Base-by-base conservation (phyloP, 2,797 vertebrate genomes). In the Lemur catta region DNA sequence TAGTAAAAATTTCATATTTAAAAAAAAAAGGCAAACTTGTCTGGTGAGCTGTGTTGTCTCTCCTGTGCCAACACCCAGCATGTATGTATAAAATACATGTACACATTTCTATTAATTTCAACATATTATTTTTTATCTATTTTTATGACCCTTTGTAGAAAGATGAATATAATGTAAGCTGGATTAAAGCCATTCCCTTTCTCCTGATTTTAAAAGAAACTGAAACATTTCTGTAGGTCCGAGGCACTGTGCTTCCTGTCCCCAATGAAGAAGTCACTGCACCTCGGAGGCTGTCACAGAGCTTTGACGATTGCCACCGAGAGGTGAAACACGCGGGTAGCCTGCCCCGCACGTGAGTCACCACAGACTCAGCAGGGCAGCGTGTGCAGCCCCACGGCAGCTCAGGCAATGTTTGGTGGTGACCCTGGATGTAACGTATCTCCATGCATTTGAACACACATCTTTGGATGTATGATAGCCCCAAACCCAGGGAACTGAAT, bases 331-430 rank as follows among this genome's bases (percentile, higher is more conserved):
- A 38, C 15, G n/a, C 38, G 61, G 57, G 6, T 9, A 26, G 41
- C 52, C 67, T 59, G 75, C 50, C 82, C 30, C 82, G 41, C 28
- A 61, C 26, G 67, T 15, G 59, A 82, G 35, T 26, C 41, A 28
- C 46, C 43, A 69, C 33, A 69, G 52, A 72, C 41, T 46, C 35
- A 7, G 61, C 69, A 76, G 50, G 30, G 28, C 20, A 9, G 8
- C 0, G 1, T 7, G 24, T 0, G 0, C 41, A 30, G 15, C 55
- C 79, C 89, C 15, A 2, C 10, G 4, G 82, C 24, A 9, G 67
- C 75, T 89, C 41, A 1, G 24, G 61, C 28, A 38, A 57, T n/a
- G 75, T 57, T 81, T 33, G 18, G 61, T 35, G 52, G 38, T 72
- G 52, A 46, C 69, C 55, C 71, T 57, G 12, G 33, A 13, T 20